Base-by-base conservation (phyloP, 2,113 vertebrate genomes). In the Ailuropoda melanoleuca region DNA sequence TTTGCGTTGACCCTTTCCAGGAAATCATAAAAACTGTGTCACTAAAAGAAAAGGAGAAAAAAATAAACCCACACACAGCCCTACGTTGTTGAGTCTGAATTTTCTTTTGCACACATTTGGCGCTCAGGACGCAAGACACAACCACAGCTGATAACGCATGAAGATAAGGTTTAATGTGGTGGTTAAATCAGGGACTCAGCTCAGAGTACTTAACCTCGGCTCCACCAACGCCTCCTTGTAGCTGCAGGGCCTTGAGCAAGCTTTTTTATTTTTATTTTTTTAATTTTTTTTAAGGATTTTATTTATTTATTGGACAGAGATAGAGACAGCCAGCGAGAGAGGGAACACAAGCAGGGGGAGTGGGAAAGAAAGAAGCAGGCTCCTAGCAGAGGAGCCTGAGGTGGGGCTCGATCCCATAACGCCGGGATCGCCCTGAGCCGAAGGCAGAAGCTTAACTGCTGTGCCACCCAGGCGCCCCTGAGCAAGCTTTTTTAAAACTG, bases 1-100 rank as follows among this genome's bases (percentile, higher is more conserved):
- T 90, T 93, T 90, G 62, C 31, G 53, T 93, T 96, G 74, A 87
- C 62, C 56, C 31, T 97, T 90, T 85, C 50, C n/a, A 78, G 62
- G 70, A 91, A 96, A 60, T 72, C 70, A 60, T 95, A 88, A 95
- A 95, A 85, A 77, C 34, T 56, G 3, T 39, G 43, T 88, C 50
- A 84, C 19, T 37, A 85, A 50, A 66, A 34, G 62, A 31, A 12
- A 1, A 11, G 17, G 17, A 18, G 18, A 15, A 18, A 18, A 55
- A 55, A 15, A 60, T 64, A 50, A 58, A 62, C 75, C 24, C 88
- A 78, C 95, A 83, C 15, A 24, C 26, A 88, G 50, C 7, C 1
- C 14, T 39, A 0, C 17, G 46, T 81, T 68, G 97, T 72, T 56
- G 80, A 48, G 64, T 4, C 60, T 18, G 95, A 97, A 55, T 19